These are phyloP conservation scores for Calliphora vomitoria DNA, from an alignment of 2,888 invertebrate genomes.

Conservation along the genomic window DNA sequence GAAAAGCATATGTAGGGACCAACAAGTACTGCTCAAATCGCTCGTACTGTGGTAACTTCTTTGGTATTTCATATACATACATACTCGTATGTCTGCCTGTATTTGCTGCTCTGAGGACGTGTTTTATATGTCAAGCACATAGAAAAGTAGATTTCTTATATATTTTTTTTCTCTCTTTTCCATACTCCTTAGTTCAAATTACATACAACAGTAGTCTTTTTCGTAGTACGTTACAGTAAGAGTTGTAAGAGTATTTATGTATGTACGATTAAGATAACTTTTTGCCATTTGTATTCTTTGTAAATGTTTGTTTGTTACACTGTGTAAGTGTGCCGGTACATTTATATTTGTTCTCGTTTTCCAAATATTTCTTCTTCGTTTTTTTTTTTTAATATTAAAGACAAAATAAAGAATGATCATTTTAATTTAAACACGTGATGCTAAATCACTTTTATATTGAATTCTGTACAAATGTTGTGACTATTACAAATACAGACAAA, in stretches of 20 bases:
- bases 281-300: background rate
- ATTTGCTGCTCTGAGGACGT: background rate
- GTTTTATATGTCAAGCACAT: constrained; percentile 20
- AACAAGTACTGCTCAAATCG: too few relatives aligned
- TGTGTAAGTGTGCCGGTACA: background rate
- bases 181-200: background rate
- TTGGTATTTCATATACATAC: background rate
- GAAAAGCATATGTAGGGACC: too few relatives aligned
- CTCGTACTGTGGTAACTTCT: background rate
- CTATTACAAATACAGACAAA: background rate
- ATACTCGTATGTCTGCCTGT: background rate
- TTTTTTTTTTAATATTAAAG: background rate
- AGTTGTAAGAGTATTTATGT: background rate
- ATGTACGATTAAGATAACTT: background rate
- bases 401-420: background rate
- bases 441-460: background rate
- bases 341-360: background rate
- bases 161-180: background rate
- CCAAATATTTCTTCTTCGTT: background rate
- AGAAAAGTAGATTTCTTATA: background rate
- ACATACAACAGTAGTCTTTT: background rate
- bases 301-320: background rate
- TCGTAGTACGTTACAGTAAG: background rate
- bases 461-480: background rate
- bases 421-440: background rate